phyloP scores from a whole-genome alignment of 2,888 invertebrate genomes.

The Microctonus hyperodae region DNA sequence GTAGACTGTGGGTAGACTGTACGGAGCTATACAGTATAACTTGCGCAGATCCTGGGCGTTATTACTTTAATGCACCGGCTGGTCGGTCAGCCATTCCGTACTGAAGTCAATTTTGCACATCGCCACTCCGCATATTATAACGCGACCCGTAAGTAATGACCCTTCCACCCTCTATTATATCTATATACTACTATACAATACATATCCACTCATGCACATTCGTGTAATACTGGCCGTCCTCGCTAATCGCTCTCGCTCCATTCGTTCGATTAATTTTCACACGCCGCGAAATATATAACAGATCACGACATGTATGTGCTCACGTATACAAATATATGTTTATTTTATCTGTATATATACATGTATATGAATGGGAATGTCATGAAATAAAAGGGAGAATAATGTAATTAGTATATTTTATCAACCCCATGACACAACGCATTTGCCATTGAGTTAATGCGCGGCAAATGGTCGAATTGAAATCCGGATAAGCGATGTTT shows the following conservation, averaged over 20 bases:
- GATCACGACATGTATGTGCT: not conserved
- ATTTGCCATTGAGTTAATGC: conserved; percentile 26
- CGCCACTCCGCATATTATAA: conserved; percentile 38
- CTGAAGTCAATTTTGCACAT: conserved; percentile 40
- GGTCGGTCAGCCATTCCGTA: conserved; percentile 34
- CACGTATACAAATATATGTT: not conserved
- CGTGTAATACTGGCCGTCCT: not conserved
- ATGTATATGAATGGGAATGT: not conserved
- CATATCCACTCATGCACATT: conserved; percentile 15
- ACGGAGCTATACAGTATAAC: conserved; percentile 9
- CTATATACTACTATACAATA: not conserved
- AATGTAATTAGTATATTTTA: conserved; percentile 29
- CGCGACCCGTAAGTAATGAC: conserved; percentile 37
- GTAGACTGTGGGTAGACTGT: conserved; percentile 10
- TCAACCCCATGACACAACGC: conserved; percentile 18
- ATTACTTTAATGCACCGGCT: conserved; percentile 41
- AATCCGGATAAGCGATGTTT: conserved; percentile 31
- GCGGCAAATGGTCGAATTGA: conserved; percentile 26
- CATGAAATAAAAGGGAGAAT: conserved; percentile 14
- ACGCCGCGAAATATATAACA: not conserved
- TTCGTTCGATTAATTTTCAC: conserved; percentile 26
- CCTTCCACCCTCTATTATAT: conserved; percentile 9
- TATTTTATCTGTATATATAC: not conserved
- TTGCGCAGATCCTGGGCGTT: conserved; percentile 29
- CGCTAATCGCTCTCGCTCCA: conserved; percentile 16